Evolutionary conservation across 2,797 vertebrate species (phyloP).

Genomic region (Oophaga sylvatica): DNA sequence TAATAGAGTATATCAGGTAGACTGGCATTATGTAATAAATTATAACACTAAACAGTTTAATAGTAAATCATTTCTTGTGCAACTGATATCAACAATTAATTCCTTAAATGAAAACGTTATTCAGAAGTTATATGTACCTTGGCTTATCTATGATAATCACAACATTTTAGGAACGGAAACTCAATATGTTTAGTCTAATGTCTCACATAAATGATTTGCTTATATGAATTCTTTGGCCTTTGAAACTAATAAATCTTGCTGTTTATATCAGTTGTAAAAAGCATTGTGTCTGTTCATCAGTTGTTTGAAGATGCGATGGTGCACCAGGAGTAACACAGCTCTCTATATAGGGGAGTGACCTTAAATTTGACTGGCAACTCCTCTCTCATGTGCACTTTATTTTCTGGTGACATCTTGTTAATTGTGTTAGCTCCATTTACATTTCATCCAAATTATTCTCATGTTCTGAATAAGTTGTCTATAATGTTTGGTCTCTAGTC

Average conservation of each 20-base stretch:
- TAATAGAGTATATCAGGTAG: conserved; percentile 13
- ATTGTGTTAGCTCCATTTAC: no score
- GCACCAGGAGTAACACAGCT: no score
- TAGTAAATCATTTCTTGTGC: not conserved
- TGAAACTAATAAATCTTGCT: not conserved
- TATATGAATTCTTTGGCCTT: not conserved
- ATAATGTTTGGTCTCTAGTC: no score
- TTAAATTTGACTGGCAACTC: no score
- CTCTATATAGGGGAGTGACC: no score
- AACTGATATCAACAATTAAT: not conserved
- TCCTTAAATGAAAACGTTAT: not conserved
- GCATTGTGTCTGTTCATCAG: no score
- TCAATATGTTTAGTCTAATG: not conserved
- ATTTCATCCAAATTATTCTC: no score
- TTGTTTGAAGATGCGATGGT: no score
- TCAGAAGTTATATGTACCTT: not conserved
- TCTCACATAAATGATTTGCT: not conserved
- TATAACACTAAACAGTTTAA: not conserved
- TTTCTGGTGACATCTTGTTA: no score
- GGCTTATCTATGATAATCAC: not conserved
- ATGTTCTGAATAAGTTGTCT: no score
- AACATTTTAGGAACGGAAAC: not conserved
- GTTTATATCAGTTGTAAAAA: not conserved
- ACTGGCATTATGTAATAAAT: not conserved
- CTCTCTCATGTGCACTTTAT: no score